Percentiles rank a stretch among this genome's conserved stretches.
These are phyloP conservation scores for Ameiurus melas DNA, from an alignment of 2,113 vertebrate genomes.

Conservation along the genomic window DNA sequence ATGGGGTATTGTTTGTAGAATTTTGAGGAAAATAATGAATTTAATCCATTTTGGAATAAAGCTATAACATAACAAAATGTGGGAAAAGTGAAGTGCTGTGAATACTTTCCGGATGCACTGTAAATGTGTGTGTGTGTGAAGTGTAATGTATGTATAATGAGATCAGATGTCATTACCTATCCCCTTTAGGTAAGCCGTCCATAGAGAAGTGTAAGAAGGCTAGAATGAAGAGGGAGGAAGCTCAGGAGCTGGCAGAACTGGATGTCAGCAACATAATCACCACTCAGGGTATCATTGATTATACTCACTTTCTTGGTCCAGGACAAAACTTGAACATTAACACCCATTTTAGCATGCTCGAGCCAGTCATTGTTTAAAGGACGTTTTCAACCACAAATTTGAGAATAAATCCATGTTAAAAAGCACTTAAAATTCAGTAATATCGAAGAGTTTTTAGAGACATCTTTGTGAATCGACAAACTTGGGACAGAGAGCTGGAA, in stretches of 20 bases:
- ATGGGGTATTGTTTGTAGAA: too few relatives aligned
- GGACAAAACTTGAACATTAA: background rate
- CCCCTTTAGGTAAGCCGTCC: conserved; percentile 74
- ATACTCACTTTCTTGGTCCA: background rate
- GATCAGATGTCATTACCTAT: background rate
- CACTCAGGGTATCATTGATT: conserved; percentile 68
- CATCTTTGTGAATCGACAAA: too few relatives aligned
- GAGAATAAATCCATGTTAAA: background rate
- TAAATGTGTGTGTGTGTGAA: background rate
- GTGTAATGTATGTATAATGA: background rate
- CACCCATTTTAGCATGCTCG: background rate
- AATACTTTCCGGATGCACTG: too few relatives aligned
- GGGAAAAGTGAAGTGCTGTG: too few relatives aligned
- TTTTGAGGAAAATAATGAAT: too few relatives aligned
- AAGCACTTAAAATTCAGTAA: background rate
- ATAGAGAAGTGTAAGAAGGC: conserved; percentile 81
- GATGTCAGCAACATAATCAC: conserved; percentile 83
- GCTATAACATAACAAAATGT: too few relatives aligned
- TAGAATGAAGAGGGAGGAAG: conserved; percentile 75
- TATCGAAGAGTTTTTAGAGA: background rate
- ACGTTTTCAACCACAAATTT: background rate
- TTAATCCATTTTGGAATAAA: too few relatives aligned
- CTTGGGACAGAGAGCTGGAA: too few relatives aligned
- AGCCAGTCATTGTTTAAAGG: background rate
- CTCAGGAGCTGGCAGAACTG: conserved; percentile 79